These are phyloP conservation scores for Ctenomys sociabilis DNA, from an alignment of 2,113 vertebrate species.

Conservation along the genomic window DNA sequence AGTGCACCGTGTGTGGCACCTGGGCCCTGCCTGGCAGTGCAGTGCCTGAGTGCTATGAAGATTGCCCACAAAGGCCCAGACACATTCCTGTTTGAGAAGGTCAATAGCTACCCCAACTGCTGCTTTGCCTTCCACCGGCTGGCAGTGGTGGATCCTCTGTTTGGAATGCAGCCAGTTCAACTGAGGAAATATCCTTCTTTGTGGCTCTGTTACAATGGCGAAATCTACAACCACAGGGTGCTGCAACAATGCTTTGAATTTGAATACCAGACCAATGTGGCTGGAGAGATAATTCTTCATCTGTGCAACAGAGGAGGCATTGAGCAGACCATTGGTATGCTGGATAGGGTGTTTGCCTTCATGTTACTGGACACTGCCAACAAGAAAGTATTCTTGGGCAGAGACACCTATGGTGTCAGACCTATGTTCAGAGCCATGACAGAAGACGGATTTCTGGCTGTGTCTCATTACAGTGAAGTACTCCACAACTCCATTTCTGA, in stretches of 20 bases:
- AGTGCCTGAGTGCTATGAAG: constrained; percentile 94
- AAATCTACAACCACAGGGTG: constrained; percentile 96
- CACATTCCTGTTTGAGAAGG: constrained; percentile 96
- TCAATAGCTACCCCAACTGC: constrained; percentile 95
- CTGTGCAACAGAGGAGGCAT: constrained; percentile 93
- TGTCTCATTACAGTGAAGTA: constrained; percentile 90
- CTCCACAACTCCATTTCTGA: constrained; percentile 83
- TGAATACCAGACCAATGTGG: constrained; percentile 92
- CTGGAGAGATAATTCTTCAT: constrained; percentile 96
- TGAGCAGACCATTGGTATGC: constrained; percentile 89
- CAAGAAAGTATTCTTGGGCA: constrained; percentile 92
- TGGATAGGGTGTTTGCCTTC: constrained; percentile 97
- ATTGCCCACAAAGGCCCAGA: constrained; percentile 96
- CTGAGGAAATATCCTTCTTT: constrained; percentile 93
- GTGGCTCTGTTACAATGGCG: constrained; percentile 98
- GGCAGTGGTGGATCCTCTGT: constrained; percentile 93
- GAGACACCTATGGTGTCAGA: constrained; percentile 95
- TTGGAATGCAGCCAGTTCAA: constrained; percentile 97
- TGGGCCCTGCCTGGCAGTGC: constrained; percentile 95
- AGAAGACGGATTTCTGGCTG: constrained; percentile 93
- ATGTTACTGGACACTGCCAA: constrained; percentile 94
- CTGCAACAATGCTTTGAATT: constrained; percentile 91
- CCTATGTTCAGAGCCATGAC: constrained; percentile 93
- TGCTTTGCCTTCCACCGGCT: constrained; percentile 97
- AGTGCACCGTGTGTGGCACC: constrained; percentile 93